These are phyloP conservation scores for Polietes domitor DNA, from an alignment of 2,888 invertebrate species.

Conservation along the genomic window DNA sequence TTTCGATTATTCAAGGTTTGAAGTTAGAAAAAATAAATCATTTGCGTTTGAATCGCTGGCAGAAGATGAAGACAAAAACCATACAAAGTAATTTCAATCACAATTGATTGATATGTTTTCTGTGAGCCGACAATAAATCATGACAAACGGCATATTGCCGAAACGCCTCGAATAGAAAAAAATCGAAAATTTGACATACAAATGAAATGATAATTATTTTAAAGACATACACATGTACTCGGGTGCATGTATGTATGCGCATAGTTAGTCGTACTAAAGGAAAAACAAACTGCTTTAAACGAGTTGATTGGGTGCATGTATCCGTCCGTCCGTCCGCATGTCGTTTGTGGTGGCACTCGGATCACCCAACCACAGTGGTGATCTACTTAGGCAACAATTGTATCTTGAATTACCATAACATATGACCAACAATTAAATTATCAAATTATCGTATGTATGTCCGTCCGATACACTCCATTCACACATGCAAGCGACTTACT, in stretches of 20 bases:
- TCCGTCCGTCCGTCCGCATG: slow-evolving; percentile 3
- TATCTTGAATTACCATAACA: slow-evolving; percentile 53
- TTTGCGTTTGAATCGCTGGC: not conserved
- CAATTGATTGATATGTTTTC: slow-evolving; percentile 24
- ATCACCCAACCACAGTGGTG: slow-evolving; percentile 38
- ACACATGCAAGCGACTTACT: not conserved
- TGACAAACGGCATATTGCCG: not conserved
- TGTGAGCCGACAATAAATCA: slow-evolving; percentile 24
- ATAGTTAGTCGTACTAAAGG: not conserved
- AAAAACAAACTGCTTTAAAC: slow-evolving; percentile 33
- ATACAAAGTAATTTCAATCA: not conserved
- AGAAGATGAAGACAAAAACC: not conserved
- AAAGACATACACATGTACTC: not conserved
- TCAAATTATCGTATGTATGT: slow-evolving; percentile 38
- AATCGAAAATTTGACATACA: slow-evolving; percentile 18
- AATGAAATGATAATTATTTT: slow-evolving; percentile 20
- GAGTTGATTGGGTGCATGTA: slow-evolving; percentile 32
- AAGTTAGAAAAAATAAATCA: not conserved
- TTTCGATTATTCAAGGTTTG: slow-evolving; percentile 49
- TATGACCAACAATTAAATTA: slow-evolving; percentile 63
- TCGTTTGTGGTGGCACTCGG: slow-evolving; percentile 21
- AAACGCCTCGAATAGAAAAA: not conserved
- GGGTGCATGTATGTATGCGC: not conserved
- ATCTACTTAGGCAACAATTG: slow-evolving; percentile 50
- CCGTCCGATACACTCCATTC: not conserved